Evolutionary conservation across 2,888 invertebrate species (phyloP), one percentile per base, ranked within the genome.

Genomic region (Drosophila ustulata): DNA sequence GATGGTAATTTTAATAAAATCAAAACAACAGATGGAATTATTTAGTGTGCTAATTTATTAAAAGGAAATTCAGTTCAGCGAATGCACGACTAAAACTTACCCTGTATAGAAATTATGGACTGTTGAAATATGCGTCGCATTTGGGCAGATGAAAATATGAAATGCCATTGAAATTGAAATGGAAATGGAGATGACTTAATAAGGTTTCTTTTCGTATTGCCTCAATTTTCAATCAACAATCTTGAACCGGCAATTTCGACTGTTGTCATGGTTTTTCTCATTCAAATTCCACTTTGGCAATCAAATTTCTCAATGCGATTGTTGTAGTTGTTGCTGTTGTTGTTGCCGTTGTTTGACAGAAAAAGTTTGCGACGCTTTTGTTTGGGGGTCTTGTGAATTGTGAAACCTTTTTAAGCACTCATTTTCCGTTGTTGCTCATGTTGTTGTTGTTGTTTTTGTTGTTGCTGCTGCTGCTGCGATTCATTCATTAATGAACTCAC

Each of bases 401-500:
- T 51, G 46, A 62, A 53, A 78, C 66, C 66, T 66, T 72, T 62
- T 59, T 41, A 43, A 61, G 55, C 26, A 47, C 13, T 50, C 55
- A 55, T 55, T 69, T 69, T 50, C 58, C 49, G 41, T 30, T 25
- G 4, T 26, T 23, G 13, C 39, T 28, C 28, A 28, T 30, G 30
- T 6, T 30, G 6, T 30, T 30, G 6, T 30, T 30, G 1, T 30
- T 23, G 13, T 51, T n/a, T n/a, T n/a, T 43, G 11, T n/a, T 37
- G 13, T 37, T 53, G 18, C 25, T 59, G 3, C 41, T 45, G 45
- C 8, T 30, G 1, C 13, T 51, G 56, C 5, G 5, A n/a, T 43
- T 56, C 46, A 75, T 59, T 63, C 45, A 43, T 64, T 75, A 79
- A 75, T 63, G 69, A 63, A 75, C 62, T 75, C 52, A 43, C 13